Base-by-base conservation (phyloP, 2,888 invertebrate species). In the Nowickia ferox region DNA sequence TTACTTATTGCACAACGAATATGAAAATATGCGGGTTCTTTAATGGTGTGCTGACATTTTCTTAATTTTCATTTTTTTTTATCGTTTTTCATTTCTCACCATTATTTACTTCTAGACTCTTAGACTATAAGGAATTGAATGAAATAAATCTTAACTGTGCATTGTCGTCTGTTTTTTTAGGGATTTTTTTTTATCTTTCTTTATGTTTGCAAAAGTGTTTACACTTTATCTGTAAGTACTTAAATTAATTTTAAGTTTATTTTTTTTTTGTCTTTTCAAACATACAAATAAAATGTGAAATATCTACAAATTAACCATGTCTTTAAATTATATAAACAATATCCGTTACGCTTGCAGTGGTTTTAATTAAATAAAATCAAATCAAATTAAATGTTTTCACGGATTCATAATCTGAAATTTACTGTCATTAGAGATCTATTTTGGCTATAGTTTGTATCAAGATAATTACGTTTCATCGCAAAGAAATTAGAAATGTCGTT, bases 131-230 rank as follows among this genome's bases (percentile, higher is more conserved):
- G 44, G 61, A 71, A 84, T 71, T 77, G 65, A 76, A 48, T 53
- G 46, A 72, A 66, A 80, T 76, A 84, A 76, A 80, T 74, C 77
- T 77, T 77, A 61, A 44, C 68, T 76, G 57, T 79, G 38, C 68
- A 63, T 40, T 79, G 44, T 46, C 68, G 74, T 74, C 30, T 6
- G 5, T 6, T 4, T 30, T 30, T 30, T 40, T 53, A 59, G 30
- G 44, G 51, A 57, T 63, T 59, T 4, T 75, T 75, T 82, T 10
- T 11, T 8, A n/a, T n/a, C n/a, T 48, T 15, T 17, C 10, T 44
- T 30, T 46, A 17, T 46, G 30, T 46, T 69, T 69, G n/a, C 2
- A 55, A 6, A 48, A n/a, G 5, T 17, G 19, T 61, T 38, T 44
- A 40, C 30, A n/a, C 9, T 51, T 51, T 17, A 51, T n/a, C 48